Evolutionary conservation across 2,113 vertebrate genomes (phyloP).

Genomic region (Ornithorhynchus anatinus): DNA sequence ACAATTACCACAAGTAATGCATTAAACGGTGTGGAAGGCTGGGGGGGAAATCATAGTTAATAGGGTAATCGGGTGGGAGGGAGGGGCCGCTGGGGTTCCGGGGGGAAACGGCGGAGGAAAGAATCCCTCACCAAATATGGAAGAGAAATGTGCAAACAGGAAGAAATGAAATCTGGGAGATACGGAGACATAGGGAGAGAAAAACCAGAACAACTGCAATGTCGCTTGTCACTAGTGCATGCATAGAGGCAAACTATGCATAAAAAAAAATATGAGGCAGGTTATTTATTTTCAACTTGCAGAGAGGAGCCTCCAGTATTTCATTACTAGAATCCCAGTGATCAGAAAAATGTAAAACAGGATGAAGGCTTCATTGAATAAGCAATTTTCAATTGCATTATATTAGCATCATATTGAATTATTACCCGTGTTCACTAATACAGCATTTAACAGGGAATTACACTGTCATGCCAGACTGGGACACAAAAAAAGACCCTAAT

Average conservation of each 20-base stretch:
- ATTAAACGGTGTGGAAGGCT: too few relatives aligned
- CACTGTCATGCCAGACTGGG: slow-evolving; percentile 2
- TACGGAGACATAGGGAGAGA: too few relatives aligned
- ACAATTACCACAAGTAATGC: too few relatives aligned
- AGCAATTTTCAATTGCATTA: slow-evolving; percentile 29
- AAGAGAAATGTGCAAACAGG: background rate
- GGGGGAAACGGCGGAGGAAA: background rate
- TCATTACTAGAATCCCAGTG: slow-evolving; percentile 7
- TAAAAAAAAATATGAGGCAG: too few relatives aligned
- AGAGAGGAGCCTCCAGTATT: slow-evolving; percentile 12
- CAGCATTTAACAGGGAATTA: slow-evolving; percentile 30
- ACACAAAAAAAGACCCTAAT: slow-evolving; percentile 20
- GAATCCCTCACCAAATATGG: background rate
- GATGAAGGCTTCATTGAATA: slow-evolving; percentile 3
- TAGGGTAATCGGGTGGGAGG: background rate
- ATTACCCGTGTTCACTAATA: slow-evolving; percentile 47
- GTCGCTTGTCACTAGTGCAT: too few relatives aligned
- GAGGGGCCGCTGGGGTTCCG: background rate
- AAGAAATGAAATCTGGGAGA: too few relatives aligned
- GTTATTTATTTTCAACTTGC: too few relatives aligned
- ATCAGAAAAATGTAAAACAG: slow-evolving; percentile 6
- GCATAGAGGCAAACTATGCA: too few relatives aligned
- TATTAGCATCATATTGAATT: slow-evolving; percentile 41
- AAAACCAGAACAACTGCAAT: too few relatives aligned
- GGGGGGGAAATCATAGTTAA: too few relatives aligned